phyloP scores from a whole-genome alignment of 1,140 invertebrate species.

The Drosophila sechellia region DNA sequence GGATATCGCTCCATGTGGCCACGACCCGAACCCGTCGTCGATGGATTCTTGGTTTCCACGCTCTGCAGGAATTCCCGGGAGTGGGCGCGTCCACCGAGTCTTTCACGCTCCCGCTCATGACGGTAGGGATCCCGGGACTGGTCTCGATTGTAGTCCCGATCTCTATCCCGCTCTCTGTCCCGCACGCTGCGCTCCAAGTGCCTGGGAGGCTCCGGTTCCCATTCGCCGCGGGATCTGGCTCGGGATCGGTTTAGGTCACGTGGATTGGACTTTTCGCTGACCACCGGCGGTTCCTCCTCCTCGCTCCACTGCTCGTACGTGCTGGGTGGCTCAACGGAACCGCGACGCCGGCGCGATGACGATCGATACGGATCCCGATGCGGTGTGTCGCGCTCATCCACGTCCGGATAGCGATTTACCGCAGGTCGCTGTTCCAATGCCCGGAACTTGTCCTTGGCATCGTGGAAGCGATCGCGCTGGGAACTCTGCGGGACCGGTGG shows the following conservation, averaged over 20 bases:
- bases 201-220: slow-evolving; percentile 53
- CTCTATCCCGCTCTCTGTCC: slow-evolving; percentile 47
- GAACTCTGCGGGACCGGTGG: slow-evolving; percentile 2
- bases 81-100: slow-evolving; percentile 42
- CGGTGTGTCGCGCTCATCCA: slow-evolving; percentile 84
- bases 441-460: slow-evolving; percentile 93
- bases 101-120: slow-evolving; percentile 37
- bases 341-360: slow-evolving; percentile 63
- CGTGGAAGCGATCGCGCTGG: slow-evolving; percentile 86
- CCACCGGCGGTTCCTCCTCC: slow-evolving; percentile 52
- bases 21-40: slow-evolving; percentile 33
- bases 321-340: slow-evolving; percentile 59
- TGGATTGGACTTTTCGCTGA: slow-evolving; percentile 20
- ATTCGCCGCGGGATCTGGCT: slow-evolving; percentile 73
- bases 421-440: slow-evolving; percentile 89
- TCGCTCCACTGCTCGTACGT: slow-evolving; percentile 77
- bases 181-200: slow-evolving; percentile 19
- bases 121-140: slow-evolving; percentile 58
- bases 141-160: slow-evolving; percentile 58
- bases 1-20: slow-evolving; percentile 59
- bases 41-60: slow-evolving; percentile 46
- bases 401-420: slow-evolving; percentile 85
- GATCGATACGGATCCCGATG: slow-evolving; percentile 47
- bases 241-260: slow-evolving; percentile 58
- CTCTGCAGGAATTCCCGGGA: slow-evolving; percentile 64